phyloP scores from a whole-genome alignment of 2,797 vertebrate species.

The Paratrypauchen microcephalus region DNA sequence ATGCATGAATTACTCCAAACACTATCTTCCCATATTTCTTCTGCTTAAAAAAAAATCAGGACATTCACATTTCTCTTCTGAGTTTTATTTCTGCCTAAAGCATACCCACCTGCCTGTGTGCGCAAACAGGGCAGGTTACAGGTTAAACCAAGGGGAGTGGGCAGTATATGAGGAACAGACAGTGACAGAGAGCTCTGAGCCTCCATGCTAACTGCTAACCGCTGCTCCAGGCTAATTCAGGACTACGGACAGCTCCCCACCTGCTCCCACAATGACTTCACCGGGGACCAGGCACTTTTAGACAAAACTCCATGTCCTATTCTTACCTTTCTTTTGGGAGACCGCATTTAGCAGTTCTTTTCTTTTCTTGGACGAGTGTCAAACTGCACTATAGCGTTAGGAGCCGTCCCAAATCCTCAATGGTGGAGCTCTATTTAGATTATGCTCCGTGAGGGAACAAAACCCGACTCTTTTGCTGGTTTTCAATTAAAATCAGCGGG shows the following conservation, averaged over 20 bases:
- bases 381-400: conserved; percentile 44
- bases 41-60: background rate
- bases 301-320: conserved; percentile 44
- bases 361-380: conserved; percentile 59
- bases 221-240: conserved; percentile 62
- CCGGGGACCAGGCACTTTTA: conserved; percentile 59
- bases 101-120: conserved; percentile 24
- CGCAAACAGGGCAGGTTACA: conserved; percentile 9
- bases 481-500: conserved; percentile 60
- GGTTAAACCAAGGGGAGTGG: conserved; percentile 22
- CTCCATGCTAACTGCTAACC: conserved; percentile 59
- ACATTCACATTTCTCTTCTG: background rate
- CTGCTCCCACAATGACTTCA: conserved; percentile 33
- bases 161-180: conserved; percentile 30
- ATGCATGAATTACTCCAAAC: no score
- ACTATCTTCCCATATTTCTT: background rate
- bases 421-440: conserved; percentile 55
- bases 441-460: conserved; percentile 41
- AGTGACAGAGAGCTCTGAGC: conserved; percentile 49
- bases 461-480: conserved; percentile 53
- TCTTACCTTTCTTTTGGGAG: conserved; percentile 53
- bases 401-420: conserved; percentile 45
- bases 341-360: conserved; percentile 60
- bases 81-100: background rate
- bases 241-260: conserved; percentile 70